phyloP scores from a whole-genome alignment of 2,113 vertebrate species.

The Etia nguti region DNA sequence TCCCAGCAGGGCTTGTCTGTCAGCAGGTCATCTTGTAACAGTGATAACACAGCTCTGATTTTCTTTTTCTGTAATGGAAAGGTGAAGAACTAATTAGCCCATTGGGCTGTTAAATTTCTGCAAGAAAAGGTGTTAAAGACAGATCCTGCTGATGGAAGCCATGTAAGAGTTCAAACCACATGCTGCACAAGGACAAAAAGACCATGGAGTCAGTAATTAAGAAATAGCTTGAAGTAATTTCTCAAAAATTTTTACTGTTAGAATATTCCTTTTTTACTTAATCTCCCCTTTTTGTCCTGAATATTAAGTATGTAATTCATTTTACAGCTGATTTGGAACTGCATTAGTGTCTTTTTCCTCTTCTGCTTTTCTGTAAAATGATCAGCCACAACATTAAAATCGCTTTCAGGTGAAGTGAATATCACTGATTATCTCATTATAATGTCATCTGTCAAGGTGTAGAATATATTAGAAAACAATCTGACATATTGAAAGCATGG shows the following conservation, averaged over 20 bases:
- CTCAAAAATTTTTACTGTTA: not conserved
- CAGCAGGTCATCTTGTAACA: conserved; percentile 41
- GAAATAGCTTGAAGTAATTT: conserved; percentile 17
- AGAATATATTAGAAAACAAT: not conserved
- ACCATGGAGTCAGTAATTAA: conserved; percentile 12
- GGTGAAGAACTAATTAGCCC: conserved; percentile 57
- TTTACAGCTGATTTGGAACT: not conserved
- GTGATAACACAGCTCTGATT: conserved; percentile 20
- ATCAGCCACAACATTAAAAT: not conserved
- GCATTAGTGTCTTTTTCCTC: not conserved
- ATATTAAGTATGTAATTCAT: not conserved
- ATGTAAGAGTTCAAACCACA: conserved; percentile 22
- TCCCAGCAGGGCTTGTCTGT: conserved; percentile 37
- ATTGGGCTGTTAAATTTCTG: conserved; percentile 50
- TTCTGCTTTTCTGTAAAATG: not conserved
- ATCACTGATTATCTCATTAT: not conserved
- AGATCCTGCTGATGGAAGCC: conserved; percentile 26
- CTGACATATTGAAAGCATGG: not conserved
- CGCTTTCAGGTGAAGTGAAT: not conserved
- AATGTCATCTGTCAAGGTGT: not conserved
- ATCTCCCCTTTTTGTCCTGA: not conserved
- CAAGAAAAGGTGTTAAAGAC: conserved; percentile 34
- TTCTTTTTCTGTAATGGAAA: conserved; percentile 32
- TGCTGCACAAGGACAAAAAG: conserved; percentile 19
- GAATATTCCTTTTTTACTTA: not conserved